Evolutionary conservation across 2,113 vertebrate species (phyloP).

Genomic region (Ibidorhyncha struthersii): DNA sequence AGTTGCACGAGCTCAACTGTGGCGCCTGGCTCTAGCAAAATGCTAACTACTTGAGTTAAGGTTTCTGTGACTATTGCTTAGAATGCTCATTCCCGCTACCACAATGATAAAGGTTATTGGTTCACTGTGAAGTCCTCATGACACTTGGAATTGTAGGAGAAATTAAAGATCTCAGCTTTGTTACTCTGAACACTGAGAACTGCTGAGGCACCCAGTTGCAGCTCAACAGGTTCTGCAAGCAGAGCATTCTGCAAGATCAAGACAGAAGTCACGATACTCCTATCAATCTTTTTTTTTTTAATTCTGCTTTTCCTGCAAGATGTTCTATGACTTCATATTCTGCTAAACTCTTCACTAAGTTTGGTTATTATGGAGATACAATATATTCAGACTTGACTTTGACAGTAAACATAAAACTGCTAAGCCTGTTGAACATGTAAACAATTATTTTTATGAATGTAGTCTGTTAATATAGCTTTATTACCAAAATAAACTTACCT

Average conservation of each 20-base stretch:
- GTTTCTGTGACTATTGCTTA: not conserved
- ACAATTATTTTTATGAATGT: not conserved
- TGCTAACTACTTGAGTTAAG: not conserved
- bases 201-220: accelerated
- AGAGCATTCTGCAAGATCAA: not conserved
- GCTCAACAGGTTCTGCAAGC: not conserved
- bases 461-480: not conserved
- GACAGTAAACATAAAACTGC: not conserved
- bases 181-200: not conserved
- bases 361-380: not conserved
- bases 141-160: not conserved
- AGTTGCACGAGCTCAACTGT: not conserved
- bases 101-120: not conserved
- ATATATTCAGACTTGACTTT: not conserved
- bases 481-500: constrained; percentile 29
- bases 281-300: not conserved
- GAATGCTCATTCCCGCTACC: not conserved
- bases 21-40: not conserved
- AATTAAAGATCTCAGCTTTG: not conserved
- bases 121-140: not conserved
- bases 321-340: not conserved
- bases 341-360: not conserved
- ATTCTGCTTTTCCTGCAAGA: not conserved
- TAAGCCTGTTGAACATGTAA: not conserved
- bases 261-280: not conserved